A percentile compares a stretch with the other conserved stretches of the same genome.
Conservation (phyloP, 2,888 invertebrate genomes). For the Ormyrus pomaceus region DNA sequence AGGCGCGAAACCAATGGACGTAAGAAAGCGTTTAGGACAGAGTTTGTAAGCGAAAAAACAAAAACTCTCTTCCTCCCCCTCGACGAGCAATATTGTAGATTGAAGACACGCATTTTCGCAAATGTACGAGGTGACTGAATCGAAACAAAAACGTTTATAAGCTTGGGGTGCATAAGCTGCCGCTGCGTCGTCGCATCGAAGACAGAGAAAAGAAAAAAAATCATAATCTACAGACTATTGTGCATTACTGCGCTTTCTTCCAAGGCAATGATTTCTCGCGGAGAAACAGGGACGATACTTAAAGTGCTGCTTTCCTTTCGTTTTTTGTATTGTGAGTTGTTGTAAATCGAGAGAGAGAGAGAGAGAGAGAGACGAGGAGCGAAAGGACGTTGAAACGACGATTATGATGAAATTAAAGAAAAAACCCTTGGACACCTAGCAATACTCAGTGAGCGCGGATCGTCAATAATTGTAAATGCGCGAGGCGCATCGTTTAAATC, state of each 20-base stretch:
- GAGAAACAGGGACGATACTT: conserved; percentile 12
- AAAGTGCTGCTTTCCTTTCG: conserved; percentile 28
- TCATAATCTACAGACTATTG: neutral
- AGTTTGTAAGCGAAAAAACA: neutral
- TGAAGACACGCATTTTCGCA: neutral
- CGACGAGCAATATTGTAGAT: conserved; percentile 31
- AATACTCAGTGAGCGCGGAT: conserved; percentile 58
- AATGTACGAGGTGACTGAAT: conserved; percentile 47
- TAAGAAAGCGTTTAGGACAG: neutral
- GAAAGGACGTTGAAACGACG: neutral
- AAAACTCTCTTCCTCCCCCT: conserved; percentile 24
- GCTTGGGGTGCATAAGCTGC: conserved; percentile 24
- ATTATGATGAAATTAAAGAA: conserved; percentile 16
- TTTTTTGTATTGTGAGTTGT: neutral
- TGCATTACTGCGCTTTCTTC: conserved; percentile 27
- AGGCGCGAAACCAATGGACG: neutral
- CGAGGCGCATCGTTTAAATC: conserved; percentile 58
- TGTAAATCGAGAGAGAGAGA: neutral
- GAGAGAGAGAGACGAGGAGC: neutral
- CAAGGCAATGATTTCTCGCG: neutral
- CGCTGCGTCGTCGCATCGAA: conserved; percentile 17
- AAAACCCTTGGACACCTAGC: conserved; percentile 53
- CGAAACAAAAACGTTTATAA: neutral
- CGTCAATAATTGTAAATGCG: conserved; percentile 47
- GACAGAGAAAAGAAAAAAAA: too few species aligned